Evolutionary conservation across 2,797 vertebrate genomes (phyloP).

Genomic region (Psittacula echo): DNA sequence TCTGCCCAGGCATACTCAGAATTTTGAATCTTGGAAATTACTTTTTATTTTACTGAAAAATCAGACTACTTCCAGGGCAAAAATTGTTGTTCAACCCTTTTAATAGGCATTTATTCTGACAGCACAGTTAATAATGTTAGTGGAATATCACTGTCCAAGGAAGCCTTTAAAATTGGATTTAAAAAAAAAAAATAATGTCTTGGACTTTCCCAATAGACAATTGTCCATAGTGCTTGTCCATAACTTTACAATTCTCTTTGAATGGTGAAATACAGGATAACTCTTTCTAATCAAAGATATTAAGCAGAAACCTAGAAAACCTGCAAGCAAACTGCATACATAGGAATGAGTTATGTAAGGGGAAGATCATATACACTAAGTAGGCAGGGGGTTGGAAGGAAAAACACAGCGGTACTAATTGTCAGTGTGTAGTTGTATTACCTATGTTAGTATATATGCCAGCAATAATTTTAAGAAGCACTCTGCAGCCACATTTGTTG

Average conservation of each 20-base stretch:
- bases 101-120: background rate
- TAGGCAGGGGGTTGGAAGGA: background rate
- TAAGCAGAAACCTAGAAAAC: background rate
- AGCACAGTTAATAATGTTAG: background rate
- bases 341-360: background rate
- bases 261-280: background rate
- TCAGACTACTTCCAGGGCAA: background rate
- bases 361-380: background rate
- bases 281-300: background rate
- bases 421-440: background rate
- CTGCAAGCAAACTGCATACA: background rate
- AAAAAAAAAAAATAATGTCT: accelerated
- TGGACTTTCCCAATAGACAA: background rate
- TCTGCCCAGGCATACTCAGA: background rate
- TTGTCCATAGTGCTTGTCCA: background rate
- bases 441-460: background rate
- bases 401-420: background rate
- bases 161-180: background rate
- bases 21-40: background rate
- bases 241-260: background rate
- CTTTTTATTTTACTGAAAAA: background rate
- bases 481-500: background rate
- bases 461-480: background rate
- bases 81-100: background rate
- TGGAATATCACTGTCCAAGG: background rate